Conservation (phyloP, 2,888 invertebrate species). For the Hirtodrosophila cameraria region DNA sequence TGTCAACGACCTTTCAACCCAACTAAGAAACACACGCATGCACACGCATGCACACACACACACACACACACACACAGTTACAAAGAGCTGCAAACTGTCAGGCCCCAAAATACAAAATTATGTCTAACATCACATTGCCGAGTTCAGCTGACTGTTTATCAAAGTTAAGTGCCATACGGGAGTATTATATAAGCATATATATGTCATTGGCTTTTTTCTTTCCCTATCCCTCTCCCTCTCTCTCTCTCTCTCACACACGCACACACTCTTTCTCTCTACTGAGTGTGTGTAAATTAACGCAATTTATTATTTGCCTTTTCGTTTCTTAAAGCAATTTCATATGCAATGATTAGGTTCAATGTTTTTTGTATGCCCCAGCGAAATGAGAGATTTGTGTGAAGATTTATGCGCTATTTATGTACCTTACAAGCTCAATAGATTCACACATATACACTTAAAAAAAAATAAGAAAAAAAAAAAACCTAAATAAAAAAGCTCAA, state of each 20-base stretch:
- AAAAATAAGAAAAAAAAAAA: too few relatives aligned
- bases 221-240: background rate
- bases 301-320: slow-evolving; percentile 43
- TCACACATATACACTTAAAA: background rate
- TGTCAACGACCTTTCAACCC: slow-evolving; percentile 64
- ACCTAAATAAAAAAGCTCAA: too few relatives aligned
- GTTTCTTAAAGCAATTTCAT: slow-evolving; percentile 39
- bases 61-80: slow-evolving; percentile 10
- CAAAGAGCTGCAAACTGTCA: slow-evolving; percentile 22
- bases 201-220: slow-evolving; percentile 20
- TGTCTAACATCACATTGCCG: slow-evolving; percentile 60
- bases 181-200: slow-evolving; percentile 50
- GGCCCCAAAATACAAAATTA: slow-evolving; percentile 48
- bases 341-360: slow-evolving; percentile 29
- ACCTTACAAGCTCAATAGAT: slow-evolving; percentile 48
- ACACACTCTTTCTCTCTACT: slow-evolving; percentile 5
- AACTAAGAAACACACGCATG: slow-evolving; percentile 4
- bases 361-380: slow-evolving; percentile 22
- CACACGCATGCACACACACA: slow-evolving; percentile 7
- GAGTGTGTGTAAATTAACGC: slow-evolving; percentile 16
- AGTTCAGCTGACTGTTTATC: slow-evolving; percentile 62
- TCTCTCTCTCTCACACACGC: slow-evolving; percentile 2
- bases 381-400: slow-evolving; percentile 73
- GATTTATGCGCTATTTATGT: slow-evolving; percentile 74
- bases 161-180: slow-evolving; percentile 61